phyloP scores from a whole-genome alignment of 1,140 invertebrate species.

The Trypoxylus dichotomus region DNA sequence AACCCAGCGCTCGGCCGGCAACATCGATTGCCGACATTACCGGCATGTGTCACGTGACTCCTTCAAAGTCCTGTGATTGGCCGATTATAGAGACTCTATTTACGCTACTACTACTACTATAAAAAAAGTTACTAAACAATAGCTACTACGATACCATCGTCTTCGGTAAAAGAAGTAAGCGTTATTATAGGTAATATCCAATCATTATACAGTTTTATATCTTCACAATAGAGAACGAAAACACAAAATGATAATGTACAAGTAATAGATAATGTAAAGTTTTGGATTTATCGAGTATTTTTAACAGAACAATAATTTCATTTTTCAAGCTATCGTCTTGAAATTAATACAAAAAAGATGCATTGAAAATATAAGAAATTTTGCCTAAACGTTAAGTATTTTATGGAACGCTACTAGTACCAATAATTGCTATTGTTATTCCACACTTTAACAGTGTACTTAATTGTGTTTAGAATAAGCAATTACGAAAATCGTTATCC shows the following conservation, averaged over 20 bases:
- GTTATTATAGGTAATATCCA: not conserved
- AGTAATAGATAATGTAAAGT: constrained; percentile 3
- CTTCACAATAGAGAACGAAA: not conserved
- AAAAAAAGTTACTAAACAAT: constrained; percentile 10
- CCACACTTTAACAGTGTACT: no score
- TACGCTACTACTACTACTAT: not conserved
- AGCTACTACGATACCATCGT: not conserved
- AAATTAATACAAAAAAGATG: no score
- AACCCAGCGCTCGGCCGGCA: constrained; percentile 50
- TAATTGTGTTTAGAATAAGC: no score
- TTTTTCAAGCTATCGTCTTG: not conserved
- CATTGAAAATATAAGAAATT: no score
- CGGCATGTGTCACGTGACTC: constrained; percentile 17
- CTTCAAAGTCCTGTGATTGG: constrained; percentile 10
- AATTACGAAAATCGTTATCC: no score
- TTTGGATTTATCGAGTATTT: constrained; percentile 19
- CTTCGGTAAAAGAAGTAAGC: not conserved
- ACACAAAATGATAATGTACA: not conserved
- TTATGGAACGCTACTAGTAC: no score
- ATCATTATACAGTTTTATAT: not conserved
- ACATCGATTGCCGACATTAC: constrained; percentile 30
- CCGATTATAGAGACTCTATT: constrained; percentile 22
- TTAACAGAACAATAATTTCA: not conserved
- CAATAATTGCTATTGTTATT: no score
- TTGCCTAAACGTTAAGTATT: no score